These are phyloP conservation scores for Nemotelus nigrinus DNA, from an alignment of 2,888 invertebrate species.

Conservation along the genomic window DNA sequence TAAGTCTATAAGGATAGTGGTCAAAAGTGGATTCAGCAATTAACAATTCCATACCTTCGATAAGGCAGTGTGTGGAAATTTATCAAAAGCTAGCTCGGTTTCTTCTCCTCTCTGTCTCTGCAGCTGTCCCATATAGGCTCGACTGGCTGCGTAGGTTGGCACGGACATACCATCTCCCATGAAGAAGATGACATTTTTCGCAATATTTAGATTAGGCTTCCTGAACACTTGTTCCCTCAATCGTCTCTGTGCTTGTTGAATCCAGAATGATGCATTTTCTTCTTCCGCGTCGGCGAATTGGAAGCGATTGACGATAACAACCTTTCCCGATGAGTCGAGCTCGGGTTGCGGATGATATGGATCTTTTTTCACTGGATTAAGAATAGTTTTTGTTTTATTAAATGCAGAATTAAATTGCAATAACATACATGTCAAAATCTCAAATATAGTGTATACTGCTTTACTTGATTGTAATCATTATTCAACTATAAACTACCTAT, in stretches of 20 bases:
- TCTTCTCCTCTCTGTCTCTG: slow-evolving; percentile 70
- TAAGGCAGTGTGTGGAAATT: slow-evolving; percentile 72
- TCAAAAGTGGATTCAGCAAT: slow-evolving; percentile 1
- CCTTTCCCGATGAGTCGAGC: not conserved
- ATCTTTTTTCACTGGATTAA: not conserved
- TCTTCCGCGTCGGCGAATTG: slow-evolving; percentile 1
- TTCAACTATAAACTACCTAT: too few species aligned
- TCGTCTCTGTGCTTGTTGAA: not conserved
- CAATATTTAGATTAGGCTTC: slow-evolving; percentile 21
- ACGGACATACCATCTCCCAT: slow-evolving; percentile 73
- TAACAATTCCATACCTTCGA: slow-evolving; percentile 67
- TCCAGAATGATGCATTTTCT: slow-evolving; percentile 36
- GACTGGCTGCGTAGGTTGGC: slow-evolving; percentile 73
- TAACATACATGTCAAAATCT: too few species aligned
- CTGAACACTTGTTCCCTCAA: slow-evolving; percentile 22
- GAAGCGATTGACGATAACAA: slow-evolving; percentile 7
- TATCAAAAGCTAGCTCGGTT: slow-evolving; percentile 70
- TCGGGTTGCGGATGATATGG: slow-evolving; percentile 2
- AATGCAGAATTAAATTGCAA: too few species aligned
- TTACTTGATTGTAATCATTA: too few species aligned
- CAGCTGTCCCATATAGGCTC: slow-evolving; percentile 73
- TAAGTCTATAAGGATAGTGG: slow-evolving; percentile 66
- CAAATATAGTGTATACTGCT: too few species aligned
- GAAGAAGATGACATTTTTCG: slow-evolving; percentile 45
- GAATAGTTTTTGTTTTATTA: not conserved